Conservation (phyloP, 2,888 invertebrate species). For the Protophormia terraenovae region DNA sequence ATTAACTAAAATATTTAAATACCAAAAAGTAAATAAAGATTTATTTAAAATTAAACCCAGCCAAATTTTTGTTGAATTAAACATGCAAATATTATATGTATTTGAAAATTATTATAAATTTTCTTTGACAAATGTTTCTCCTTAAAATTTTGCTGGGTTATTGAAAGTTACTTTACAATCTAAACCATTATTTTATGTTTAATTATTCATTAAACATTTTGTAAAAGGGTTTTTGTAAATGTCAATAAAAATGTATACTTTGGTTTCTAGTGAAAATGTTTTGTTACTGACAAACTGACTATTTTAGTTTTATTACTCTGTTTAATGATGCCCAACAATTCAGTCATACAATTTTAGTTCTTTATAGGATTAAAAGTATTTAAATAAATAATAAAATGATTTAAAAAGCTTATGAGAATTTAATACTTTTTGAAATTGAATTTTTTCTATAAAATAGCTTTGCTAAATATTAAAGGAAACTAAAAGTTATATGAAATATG, state of each 20-base stretch:
- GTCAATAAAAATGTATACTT: background rate
- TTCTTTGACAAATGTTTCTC: no score
- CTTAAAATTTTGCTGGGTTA: background rate
- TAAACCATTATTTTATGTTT: background rate
- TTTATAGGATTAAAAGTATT: no score
- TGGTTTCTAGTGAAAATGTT: background rate
- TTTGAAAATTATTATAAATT: no score
- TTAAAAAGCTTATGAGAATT: background rate
- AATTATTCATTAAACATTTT: background rate
- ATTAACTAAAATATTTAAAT: slow-evolving; percentile 37
- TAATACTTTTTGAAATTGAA: background rate
- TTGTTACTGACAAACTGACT: no score
- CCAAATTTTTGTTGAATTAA: background rate
- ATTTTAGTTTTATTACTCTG: background rate
- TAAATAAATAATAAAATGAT: no score
- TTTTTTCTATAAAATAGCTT: background rate
- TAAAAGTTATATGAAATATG: no score
- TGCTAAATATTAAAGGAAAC: no score
- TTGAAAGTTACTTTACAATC: no score
- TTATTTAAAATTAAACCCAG: background rate
- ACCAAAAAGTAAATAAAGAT: background rate
- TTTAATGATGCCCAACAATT: background rate
- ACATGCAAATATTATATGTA: no score
- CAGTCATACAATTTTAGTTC: background rate
- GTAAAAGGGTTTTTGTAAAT: background rate